Evolutionary conservation across 35 echinoderm and acorn worm genomes (phyloP).

Genomic region (Apostichopus californicus): DNA sequence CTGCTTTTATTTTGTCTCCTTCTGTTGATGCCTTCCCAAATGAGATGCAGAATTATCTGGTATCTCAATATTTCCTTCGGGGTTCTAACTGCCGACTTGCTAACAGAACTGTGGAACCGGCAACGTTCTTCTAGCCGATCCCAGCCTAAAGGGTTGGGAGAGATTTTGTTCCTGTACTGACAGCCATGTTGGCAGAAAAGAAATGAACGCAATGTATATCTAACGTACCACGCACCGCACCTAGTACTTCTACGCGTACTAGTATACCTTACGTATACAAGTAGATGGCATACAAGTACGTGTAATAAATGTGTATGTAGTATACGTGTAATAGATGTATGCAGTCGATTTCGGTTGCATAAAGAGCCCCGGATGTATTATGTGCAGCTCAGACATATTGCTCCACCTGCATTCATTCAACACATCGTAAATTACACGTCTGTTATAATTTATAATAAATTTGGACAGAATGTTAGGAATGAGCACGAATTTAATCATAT

Average conservation of each 20-base stretch:
- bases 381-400: not conserved
- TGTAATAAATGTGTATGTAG: not conserved
- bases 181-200: slow-evolving; percentile 56
- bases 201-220: not conserved
- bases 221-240: not conserved
- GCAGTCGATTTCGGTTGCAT: not conserved
- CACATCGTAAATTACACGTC: not conserved
- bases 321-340: not conserved
- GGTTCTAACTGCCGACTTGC: slow-evolving; percentile 43
- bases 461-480: not conserved
- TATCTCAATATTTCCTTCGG: slow-evolving; percentile 34
- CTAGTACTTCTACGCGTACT: not conserved
- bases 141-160: slow-evolving; percentile 60
- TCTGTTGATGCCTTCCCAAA: slow-evolving; percentile 24
- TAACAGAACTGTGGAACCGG: slow-evolving; percentile 30
- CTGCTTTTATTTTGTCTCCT: slow-evolving; percentile 8
- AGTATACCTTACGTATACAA: not conserved
- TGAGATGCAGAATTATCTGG: slow-evolving; percentile 36
- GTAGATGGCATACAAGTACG: not conserved
- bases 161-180: not conserved
- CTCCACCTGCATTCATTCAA: not conserved
- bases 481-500: not conserved
- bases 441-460: not conserved
- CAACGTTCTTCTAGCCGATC: slow-evolving; percentile 44
- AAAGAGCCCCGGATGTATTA: not conserved